Conservation (phyloP, 2,113 vertebrate genomes). For the Haemorhous mexicanus region DNA sequence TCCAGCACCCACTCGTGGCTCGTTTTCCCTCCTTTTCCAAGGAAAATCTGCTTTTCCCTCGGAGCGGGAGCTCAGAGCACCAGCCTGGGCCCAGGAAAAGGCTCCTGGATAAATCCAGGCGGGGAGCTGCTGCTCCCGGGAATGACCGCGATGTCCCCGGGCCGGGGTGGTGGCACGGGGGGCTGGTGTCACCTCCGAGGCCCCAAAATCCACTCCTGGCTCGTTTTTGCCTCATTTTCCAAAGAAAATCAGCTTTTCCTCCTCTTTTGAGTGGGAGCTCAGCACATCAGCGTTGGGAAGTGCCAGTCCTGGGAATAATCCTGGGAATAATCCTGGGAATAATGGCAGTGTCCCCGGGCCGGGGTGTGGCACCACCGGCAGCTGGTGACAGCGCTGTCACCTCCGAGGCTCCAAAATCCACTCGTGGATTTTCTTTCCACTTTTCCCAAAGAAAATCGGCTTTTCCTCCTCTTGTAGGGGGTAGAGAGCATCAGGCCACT, state of each 20-base stretch:
- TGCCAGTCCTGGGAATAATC: background rate
- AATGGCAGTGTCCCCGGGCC: background rate
- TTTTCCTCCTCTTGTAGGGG: background rate
- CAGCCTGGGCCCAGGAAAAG: no score
- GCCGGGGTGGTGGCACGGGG: background rate
- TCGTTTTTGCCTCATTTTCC: accelerated
- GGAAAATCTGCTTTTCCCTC: background rate
- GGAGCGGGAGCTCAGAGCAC: background rate
- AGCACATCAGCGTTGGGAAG: background rate
- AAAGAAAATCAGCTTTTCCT: background rate
- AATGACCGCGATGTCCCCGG: background rate
- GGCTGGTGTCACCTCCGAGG: background rate
- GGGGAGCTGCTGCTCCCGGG: background rate
- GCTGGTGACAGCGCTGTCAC: background rate
- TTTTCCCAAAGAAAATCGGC: background rate
- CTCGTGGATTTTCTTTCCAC: background rate
- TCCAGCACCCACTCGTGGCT: background rate
- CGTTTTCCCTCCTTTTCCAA: background rate
- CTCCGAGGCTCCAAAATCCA: background rate
- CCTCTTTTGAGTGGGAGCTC: background rate
- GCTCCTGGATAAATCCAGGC: background rate
- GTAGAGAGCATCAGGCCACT: accelerated
- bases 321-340: no score
- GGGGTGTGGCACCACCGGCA: background rate
- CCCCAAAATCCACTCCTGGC: background rate